phyloP scores from a whole-genome alignment of 1,140 invertebrate genomes.

The Homalodisca vitripennis region DNA sequence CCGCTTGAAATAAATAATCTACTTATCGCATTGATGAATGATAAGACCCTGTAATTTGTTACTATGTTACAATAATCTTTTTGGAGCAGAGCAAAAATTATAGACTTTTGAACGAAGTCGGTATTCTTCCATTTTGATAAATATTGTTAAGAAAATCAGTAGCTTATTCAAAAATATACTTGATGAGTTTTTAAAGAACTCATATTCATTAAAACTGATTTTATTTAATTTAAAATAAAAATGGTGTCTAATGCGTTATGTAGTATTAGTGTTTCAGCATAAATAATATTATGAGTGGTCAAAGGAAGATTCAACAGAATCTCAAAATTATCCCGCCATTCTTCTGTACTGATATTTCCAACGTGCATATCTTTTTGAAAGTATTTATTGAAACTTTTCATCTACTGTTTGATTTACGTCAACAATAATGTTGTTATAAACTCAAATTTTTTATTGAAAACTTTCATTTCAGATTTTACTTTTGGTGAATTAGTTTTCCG shows the following conservation, averaged over 20 bases:
- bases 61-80: conserved; percentile 37
- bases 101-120: conserved; percentile 18
- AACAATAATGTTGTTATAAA: not conserved
- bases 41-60: conserved; percentile 40
- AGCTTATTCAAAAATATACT: conserved; percentile 27
- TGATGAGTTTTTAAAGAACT: conserved; percentile 24
- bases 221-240: not conserved
- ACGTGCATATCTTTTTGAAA: not conserved
- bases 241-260: not conserved
- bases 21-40: no score
- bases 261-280: no score
- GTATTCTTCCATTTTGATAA: no score
- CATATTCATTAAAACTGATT: not conserved
- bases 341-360: not conserved
- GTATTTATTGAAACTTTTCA: not conserved
- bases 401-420: not conserved
- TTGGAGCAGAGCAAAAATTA: conserved; percentile 34
- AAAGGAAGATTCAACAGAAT: no score
- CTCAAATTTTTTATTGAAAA: not conserved
- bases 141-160: no score
- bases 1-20: conserved; percentile 42
- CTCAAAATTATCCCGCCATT: not conserved
- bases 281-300: not conserved
- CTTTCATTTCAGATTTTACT: not conserved
- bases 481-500: no score